Base-by-base conservation (phyloP, 2,888 invertebrate species). In the Cinara cedri region DNA sequence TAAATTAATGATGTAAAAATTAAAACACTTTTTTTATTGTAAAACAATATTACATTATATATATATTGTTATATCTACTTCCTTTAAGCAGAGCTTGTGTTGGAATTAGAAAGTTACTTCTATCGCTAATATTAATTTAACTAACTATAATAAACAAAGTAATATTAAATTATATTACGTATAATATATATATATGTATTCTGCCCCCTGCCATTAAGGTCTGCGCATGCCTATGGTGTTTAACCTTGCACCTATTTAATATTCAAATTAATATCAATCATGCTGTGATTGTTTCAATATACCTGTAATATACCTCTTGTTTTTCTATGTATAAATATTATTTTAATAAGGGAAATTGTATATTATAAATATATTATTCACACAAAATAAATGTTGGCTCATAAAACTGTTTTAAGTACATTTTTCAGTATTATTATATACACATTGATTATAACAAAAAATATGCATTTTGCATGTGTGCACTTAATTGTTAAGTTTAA, bases 381-480 rank as follows among this genome's bases (percentile, higher is more conserved):
- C 49, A 19, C 62, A 10, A 62, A 72, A 34, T 19, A 72, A 62
- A n/a, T 72, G 24, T 72, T 60, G n/a, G 55, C 55, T 71, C 55
- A 19, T 8, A 62, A 62, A 10, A 49, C 3, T 62, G 51, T 51
- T 62, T 19, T 26, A 19, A 16, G 11, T 49, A 62, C n/a, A 19
- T 34, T 51, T 70, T 13, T 34, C n/a, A 68, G 8, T 34, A 66
- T 24, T 49, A 24, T 66, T 26, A 26, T 16, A 24, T 26, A 63
- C 6, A 34, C 0, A 34, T 62, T 34, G 11, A 19, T 74, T 51
- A 19, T 62, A 51, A 63, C 1, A 74, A 21, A 34, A 34, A 34
- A 34, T n/a, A 62, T 72, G 62, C 51, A 62, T 74, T 51, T 74
- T 72, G 19, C 62, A 60, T 62, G 49, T 63, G 16, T 74, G 62